A percentile compares a stretch with the other conserved stretches of the same genome.
Conservation (phyloP, 2,888 invertebrate genomes). For the Drosophila neotestacea region DNA sequence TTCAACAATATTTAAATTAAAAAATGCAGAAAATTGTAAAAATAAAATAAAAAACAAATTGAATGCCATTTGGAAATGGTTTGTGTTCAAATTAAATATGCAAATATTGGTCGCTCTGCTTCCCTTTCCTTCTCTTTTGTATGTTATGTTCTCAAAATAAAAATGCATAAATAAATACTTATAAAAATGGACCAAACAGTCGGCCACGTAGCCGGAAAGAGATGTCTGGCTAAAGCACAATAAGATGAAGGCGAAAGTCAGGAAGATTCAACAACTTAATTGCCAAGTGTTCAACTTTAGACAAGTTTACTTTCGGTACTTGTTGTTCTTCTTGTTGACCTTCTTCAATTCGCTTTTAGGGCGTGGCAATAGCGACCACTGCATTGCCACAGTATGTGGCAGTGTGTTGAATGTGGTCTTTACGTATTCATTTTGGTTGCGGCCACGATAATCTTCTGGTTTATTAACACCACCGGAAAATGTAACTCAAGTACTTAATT, state of each 20-base stretch:
- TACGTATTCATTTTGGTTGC: conserved; percentile 24
- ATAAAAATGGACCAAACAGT: conserved; percentile 25
- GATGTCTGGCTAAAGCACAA: conserved; percentile 28
- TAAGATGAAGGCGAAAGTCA: conserved; percentile 18
- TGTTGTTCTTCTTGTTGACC: conserved; percentile 13
- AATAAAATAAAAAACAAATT: conserved; percentile 41
- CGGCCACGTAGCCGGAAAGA: conserved; percentile 35
- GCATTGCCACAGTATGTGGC: conserved; percentile 9
- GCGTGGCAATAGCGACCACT: conserved; percentile 5
- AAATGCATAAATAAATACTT: conserved; percentile 59
- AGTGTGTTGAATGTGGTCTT: conserved; percentile 11
- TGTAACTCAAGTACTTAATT: neutral
- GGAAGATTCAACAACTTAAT: conserved; percentile 44
- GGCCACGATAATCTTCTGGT: conserved; percentile 6
- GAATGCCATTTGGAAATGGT: conserved; percentile 55
- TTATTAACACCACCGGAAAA: conserved; percentile 11
- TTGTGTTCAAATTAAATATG: conserved; percentile 70
- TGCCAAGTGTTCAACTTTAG: conserved; percentile 46
- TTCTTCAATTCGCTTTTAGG: conserved; percentile 2
- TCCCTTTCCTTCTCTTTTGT: neutral
- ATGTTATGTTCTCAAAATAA: conserved; percentile 31
- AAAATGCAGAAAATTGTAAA: conserved; percentile 24
- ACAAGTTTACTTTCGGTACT: conserved; percentile 33
- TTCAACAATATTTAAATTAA: conserved; percentile 59
- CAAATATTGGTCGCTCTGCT: conserved; percentile 56